phyloP scores from a whole-genome alignment of 2,888 invertebrate genomes.

The Spilosoma lubricipeda region DNA sequence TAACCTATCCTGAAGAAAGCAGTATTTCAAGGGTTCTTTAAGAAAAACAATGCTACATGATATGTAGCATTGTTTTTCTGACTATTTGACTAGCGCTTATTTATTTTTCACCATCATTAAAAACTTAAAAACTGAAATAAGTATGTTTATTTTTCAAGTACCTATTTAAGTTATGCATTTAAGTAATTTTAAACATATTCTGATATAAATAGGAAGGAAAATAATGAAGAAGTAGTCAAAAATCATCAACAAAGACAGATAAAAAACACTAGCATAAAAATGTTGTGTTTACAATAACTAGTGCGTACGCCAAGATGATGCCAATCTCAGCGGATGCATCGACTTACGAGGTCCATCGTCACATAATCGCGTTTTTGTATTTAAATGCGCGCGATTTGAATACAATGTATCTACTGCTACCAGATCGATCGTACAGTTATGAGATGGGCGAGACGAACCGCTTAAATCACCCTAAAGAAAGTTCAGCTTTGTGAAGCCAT shows the following conservation, averaged over 20 bases:
- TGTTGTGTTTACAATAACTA: constrained; percentile 38
- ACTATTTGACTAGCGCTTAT: too few relatives aligned
- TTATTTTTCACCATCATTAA: too few relatives aligned
- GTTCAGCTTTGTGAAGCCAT: background rate
- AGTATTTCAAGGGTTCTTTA: background rate
- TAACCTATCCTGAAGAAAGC: background rate
- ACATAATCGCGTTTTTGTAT: constrained; percentile 86
- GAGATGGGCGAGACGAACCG: constrained; percentile 72
- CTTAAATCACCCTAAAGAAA: constrained; percentile 36
- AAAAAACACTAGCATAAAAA: background rate
- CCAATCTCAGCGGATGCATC: constrained; percentile 76
- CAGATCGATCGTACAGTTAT: constrained; percentile 74
- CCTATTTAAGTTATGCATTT: background rate
- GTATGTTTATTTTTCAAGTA: too few relatives aligned
- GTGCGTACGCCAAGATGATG: constrained; percentile 72
- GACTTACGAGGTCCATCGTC: constrained; percentile 78
- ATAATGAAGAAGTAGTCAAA: background rate
- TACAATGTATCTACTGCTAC: constrained; percentile 81
- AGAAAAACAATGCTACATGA: background rate
- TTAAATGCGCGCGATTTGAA: constrained; percentile 84
- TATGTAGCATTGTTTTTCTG: too few relatives aligned
- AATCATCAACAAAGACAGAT: background rate
- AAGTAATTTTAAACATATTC: background rate
- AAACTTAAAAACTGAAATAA: too few relatives aligned
- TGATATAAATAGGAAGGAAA: background rate